Percentiles rank a stretch among this genome's conserved stretches.
phyloP scores from a whole-genome alignment of 23 tunicate genomes.

The Trididemnum miniatum region DNA sequence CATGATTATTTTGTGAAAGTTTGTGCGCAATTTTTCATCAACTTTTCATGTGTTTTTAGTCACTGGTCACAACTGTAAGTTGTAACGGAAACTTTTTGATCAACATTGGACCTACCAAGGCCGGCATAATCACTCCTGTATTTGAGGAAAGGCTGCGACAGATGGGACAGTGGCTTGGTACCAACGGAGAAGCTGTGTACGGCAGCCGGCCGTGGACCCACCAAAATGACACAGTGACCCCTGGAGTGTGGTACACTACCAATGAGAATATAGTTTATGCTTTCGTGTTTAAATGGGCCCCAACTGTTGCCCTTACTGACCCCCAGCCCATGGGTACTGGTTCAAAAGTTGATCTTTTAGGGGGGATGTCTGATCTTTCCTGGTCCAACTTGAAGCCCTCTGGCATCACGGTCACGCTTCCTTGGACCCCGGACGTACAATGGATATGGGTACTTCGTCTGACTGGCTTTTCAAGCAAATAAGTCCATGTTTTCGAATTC shows the following conservation, averaged over 20 bases:
- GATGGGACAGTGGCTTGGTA: slow-evolving; percentile 65
- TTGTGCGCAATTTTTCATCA: no score
- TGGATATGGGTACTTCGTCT: slow-evolving; percentile 33
- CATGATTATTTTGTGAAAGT: no score
- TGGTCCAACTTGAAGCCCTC: slow-evolving; percentile 39
- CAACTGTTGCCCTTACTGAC: slow-evolving; percentile 32
- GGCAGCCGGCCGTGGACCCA: slow-evolving; percentile 66
- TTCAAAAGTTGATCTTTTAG: slow-evolving; percentile 47
- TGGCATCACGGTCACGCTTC: slow-evolving; percentile 41
- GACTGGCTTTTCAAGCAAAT: slow-evolving; percentile 27
- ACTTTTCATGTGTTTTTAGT: no score
- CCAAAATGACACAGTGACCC: slow-evolving; percentile 65
- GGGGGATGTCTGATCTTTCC: slow-evolving; percentile 26
- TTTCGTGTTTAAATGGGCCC: slow-evolving; percentile 57
- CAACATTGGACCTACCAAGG: slow-evolving; percentile 79
- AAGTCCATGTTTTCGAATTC: no score
- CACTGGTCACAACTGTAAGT: slow-evolving; percentile 64
- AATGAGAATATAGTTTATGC: neutral
- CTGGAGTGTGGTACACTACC: slow-evolving; percentile 54
- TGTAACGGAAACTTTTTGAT: slow-evolving; percentile 75
- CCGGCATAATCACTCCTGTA: slow-evolving; percentile 57
- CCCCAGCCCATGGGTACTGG: slow-evolving; percentile 25
- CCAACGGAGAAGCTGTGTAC: slow-evolving; percentile 75
- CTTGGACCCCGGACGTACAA: neutral
- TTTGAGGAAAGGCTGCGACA: slow-evolving; percentile 71